Evolutionary conservation across 1,140 invertebrate species (phyloP), one percentile per base, ranked within the genome.

Genomic region (Elysia chlorotica): DNA sequence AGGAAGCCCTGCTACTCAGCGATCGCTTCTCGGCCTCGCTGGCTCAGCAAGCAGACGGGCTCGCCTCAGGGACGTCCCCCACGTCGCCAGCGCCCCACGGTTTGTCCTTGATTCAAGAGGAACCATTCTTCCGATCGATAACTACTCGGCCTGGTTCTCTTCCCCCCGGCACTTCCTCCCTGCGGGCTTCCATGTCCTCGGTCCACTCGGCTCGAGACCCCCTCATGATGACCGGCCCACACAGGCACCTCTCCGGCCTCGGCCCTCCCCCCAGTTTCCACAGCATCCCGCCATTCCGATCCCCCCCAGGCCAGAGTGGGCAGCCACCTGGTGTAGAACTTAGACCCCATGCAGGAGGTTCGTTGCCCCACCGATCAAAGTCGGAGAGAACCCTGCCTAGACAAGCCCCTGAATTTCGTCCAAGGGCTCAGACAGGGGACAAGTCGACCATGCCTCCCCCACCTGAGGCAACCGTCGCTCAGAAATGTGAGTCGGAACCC

Each of bases 1-100:
- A 77, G 17, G 81, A 81, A n/a, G 71, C 75, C 21, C n/a, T 67
- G 4, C 74, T 67, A 6, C 28, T 72, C 72, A 75, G 37, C 76
- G 73, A 74, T 53, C 38, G 35, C 2, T 5, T 54, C 38, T 73
- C 48, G 75, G 75, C 67, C 30, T 72, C 21, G 36, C 71, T 59
- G 37, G 61, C 76, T 21, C 31, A 25, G 19, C 78, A 81, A 1
- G 37, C 19, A 23, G 36, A 54, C 14, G 28, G 62, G 31, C 28
- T 74, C n/a, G 66, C 72, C 14, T 71, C 74, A 2, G 28, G 23
- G 5, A 71, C 61, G 2, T 69, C 65, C 48, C 28, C 72, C n/a
- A 66, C 72, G 6, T 71, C 74, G 2, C 25, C 25, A 4, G 73
- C 61, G 2, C 69, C 65, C 48, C 69, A 54, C 6, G 69, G 73